These are phyloP conservation scores for Melanotus villosus DNA, from an alignment of 2,888 invertebrate genomes.

Conservation along the genomic window DNA sequence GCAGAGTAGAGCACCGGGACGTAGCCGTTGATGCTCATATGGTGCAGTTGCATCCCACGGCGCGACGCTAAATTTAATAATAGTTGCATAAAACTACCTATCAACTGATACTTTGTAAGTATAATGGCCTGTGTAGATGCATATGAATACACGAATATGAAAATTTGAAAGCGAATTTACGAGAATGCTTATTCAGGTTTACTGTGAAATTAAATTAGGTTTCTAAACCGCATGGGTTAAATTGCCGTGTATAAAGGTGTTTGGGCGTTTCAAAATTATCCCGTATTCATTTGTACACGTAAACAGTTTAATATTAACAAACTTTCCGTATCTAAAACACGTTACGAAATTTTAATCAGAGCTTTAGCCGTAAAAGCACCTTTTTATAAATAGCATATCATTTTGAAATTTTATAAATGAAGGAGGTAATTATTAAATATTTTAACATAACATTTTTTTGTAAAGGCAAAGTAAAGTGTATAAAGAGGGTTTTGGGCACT, in stretches of 20 bases:
- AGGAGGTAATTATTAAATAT: too few species aligned
- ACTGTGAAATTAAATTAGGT: constrained; percentile 4
- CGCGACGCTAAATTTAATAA: constrained; percentile 37
- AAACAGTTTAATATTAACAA: too few species aligned
- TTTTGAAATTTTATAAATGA: too few species aligned
- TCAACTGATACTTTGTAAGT: constrained; percentile 35
- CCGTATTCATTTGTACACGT: too few species aligned
- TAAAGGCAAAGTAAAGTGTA: too few species aligned
- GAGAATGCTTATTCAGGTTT: background rate
- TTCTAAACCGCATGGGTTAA: background rate
- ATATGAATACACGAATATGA: constrained; percentile 22
- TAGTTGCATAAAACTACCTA: constrained; percentile 30
- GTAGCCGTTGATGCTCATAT: constrained; percentile 23
- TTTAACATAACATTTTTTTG: too few species aligned
- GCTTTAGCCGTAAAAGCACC: too few species aligned
- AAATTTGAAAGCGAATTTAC: constrained; percentile 18
- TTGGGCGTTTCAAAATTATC: background rate
- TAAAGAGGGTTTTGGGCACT: too few species aligned
- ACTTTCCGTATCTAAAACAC: too few species aligned
- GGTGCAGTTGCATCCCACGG: constrained; percentile 36
- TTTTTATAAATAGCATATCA: too few species aligned
- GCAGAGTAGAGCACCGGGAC: constrained; percentile 33
- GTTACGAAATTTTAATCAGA: too few species aligned
- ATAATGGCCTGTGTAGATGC: constrained; percentile 20
- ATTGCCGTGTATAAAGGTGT: background rate